A percentile compares a stretch with the other conserved stretches of the same genome.
Conservation (phyloP, 2,888 invertebrate genomes). For the Caenorhabditis sp. region DNA sequence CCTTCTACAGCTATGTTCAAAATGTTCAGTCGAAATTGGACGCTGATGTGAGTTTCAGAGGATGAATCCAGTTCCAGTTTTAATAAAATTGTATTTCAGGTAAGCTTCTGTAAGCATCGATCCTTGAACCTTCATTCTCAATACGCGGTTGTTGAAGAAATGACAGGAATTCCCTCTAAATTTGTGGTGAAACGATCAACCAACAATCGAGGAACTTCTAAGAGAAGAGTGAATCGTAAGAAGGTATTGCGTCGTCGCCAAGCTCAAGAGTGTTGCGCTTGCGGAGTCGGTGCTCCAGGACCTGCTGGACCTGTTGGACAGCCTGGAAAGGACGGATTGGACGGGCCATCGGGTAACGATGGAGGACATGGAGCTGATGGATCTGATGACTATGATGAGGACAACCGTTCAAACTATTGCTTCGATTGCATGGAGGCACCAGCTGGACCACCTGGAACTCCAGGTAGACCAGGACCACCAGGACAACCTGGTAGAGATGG, state of each 20-base stretch:
- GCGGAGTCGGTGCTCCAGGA: conserved; percentile 38
- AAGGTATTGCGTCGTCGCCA: conserved; percentile 36
- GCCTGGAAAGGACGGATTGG: conserved; percentile 36
- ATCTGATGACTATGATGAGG: conserved; percentile 46
- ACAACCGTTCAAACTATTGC: conserved; percentile 47
- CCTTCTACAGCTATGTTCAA: conserved; percentile 42
- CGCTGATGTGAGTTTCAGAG: conserved; percentile 10
- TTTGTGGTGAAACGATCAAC: conserved; percentile 37
- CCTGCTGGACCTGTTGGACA: conserved; percentile 38
- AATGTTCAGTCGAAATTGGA: conserved; percentile 36
- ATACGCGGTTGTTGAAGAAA: conserved; percentile 34
- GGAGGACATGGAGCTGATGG: conserved; percentile 49
- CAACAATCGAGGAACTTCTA: conserved; percentile 23
- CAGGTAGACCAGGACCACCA: conserved; percentile 48
- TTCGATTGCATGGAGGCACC: conserved; percentile 57
- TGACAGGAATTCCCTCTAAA: conserved; percentile 36
- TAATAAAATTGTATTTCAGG: neutral
- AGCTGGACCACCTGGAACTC: conserved; percentile 46
- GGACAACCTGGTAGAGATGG: conserved; percentile 55
- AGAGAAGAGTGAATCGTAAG: conserved; percentile 29
- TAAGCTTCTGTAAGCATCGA: conserved; percentile 42
- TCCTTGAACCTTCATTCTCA: conserved; percentile 36
- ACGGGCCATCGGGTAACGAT: conserved; percentile 45
- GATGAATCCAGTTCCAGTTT: neutral
- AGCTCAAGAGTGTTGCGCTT: conserved; percentile 35